Evolutionary conservation across 2,888 invertebrate genomes (phyloP).

Genomic region (Steinernema scapterisci): DNA sequence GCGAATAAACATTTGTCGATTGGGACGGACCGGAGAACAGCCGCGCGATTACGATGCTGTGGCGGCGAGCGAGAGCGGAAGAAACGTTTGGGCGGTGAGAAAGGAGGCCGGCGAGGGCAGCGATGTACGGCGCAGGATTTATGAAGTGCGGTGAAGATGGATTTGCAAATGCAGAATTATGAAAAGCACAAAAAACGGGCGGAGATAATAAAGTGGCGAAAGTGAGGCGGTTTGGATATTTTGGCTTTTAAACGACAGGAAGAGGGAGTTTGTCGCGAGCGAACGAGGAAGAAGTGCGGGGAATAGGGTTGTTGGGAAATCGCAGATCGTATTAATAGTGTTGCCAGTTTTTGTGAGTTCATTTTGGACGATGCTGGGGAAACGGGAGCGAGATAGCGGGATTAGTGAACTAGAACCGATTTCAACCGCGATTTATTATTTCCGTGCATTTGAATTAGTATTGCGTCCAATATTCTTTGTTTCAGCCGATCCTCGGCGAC

Average conservation of each 20-base stretch:
- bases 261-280: no score
- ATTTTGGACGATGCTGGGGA: no score
- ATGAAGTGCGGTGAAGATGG: slow-evolving; percentile 30
- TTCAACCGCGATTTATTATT: background rate
- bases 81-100: background rate
- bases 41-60: slow-evolving; percentile 28
- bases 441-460: no score
- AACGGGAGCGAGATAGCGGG: background rate
- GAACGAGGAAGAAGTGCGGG: background rate
- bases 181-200: background rate
- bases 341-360: no score
- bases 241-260: no score
- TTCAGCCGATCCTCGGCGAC: slow-evolving; percentile 34
- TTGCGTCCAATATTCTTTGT: background rate
- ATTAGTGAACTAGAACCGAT: background rate
- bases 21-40: slow-evolving; percentile 3
- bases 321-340: no score
- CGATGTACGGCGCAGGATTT: slow-evolving; percentile 15
- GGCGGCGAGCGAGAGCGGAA: background rate
- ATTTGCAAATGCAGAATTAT: background rate
- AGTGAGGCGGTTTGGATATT: background rate
- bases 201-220: background rate
- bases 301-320: background rate
- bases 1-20: slow-evolving; percentile 32
- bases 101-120: background rate